Evolutionary conservation across 2,113 vertebrate genomes (phyloP), one percentile per base, ranked within the genome.

Genomic region (Bubo blakistoni): DNA sequence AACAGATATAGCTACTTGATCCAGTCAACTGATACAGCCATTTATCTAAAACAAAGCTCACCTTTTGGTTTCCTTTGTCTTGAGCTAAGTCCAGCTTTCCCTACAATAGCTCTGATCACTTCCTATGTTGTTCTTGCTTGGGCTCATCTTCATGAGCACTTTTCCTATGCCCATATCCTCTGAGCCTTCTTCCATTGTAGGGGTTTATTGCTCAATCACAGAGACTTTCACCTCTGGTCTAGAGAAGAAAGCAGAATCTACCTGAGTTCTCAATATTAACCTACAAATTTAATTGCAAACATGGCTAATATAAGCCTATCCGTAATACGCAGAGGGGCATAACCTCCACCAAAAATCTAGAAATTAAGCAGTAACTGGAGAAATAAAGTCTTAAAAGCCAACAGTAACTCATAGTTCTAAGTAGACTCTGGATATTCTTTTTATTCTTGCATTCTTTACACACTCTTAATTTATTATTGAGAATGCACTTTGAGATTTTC

Each of bases 281-380:
- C 25, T 84, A 51, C 6, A 82, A 47, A 8, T 65, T 70, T 46
- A 61, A 55, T 70, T 79, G 6, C 15, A 70, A 86, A 3, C 2
- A 1, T 76, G 49, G 16, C 6, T 57, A 44, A 36, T 59, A 42
- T 26, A 92, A 54, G 29, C 10, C 15, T 69, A 9, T 49, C 21
- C 17, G n/a, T 47, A 76, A 85, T 38, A 71, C 0, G 2, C 4
- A 58, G 34, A 73, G 3, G 2, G 1, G 1, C 38, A 6, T 55
- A 81, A 47, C 15, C 10, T 66, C 10, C 34, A 46, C 16, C 1
- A 25, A 52, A 86, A 74, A 34, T 32, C 13, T 49, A 47, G 51
- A 93, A 82, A 88, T 52, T 65, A 69, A 38, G 8, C 27, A 85
- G 11, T 71, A 65, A 29, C 11, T 66, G 21, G 11, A 71, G 14